Base-by-base conservation (phyloP, 1,140 invertebrate species). In the Drosophila rhopaloa region DNA sequence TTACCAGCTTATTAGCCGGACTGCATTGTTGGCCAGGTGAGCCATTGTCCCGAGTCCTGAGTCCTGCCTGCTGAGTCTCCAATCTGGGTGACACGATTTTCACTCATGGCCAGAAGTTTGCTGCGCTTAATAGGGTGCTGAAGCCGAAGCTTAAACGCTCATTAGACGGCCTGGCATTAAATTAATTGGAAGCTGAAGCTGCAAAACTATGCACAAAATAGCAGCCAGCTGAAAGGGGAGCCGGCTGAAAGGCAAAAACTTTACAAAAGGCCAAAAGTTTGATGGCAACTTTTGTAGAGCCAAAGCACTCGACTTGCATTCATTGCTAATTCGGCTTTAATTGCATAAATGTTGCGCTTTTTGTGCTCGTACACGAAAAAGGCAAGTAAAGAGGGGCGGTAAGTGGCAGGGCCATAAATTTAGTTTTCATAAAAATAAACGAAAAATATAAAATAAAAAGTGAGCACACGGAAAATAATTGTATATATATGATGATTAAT, bases 301-400 rank as follows among this genome's bases (percentile, higher is more conserved):
- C 74, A 78, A 83, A 88, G 84, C 83, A 88, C 83, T 88, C 83
- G 84, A 80, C 79, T 78, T 89, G 83, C 83, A 88, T 88, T 88
- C 83, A 88, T 88, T 88, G 83, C 83, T 88, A 88, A 88, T 88
- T 88, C 89, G 84, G 83, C 83, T 88, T 88, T 88, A 88, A 88
- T 88, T 88, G 83, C 83, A 88, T 88, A 88, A 88, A 88, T 88
- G 83, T 88, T 88, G 83, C 83, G 80, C 83, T 88, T 88, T 88
- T 88, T 88, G 76, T 83, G 16, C 29, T 11, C 14, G 29, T 19
- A 71, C 67, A 77, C 76, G 74, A 78, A 76, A 73, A 78, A 86
- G 81, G 55, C 48, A 60, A 54, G 67, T 44, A 51, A 51, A 19
- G 37, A 37, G 40, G 35, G 47, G 7, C 19, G 50, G 5, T 57